Evolutionary conservation across 2,888 invertebrate genomes (phyloP), one percentile per base, ranked within the genome.

Genomic region (Syrphus vitripennis): DNA sequence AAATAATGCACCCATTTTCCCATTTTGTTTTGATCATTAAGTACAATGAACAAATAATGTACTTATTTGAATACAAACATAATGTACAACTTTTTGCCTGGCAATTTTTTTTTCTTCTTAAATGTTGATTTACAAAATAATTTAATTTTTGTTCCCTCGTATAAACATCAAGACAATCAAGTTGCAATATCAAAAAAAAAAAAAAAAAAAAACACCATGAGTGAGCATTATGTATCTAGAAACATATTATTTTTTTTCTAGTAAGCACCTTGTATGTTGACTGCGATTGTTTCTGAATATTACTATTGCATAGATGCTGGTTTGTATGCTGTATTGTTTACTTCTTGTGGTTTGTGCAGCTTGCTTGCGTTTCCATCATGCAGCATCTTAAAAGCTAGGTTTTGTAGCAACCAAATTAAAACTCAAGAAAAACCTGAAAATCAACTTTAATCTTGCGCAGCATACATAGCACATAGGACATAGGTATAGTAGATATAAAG

Each of bases 371-470:
- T 34, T 34, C 12, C 34, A 34, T n/a, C 29, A 42, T 45, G 65
- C 71, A 40, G 67, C 82, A 57, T 59, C 77, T 53, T 53, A 50
- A 59, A 21, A 24, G 42, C 31, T 55, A 70, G 63, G 53, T n/a
- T n/a, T n/a, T 55, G 16, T 12, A 29, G 16, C 63, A 63, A 59
- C 16, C 21, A n/a, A 83, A 79, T 65, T 12, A 77, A 48, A 79
- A 45, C 69, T 63, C 24, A 59, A 48, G 29, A 72, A 57, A 84
- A 84, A 84, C 81, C 81, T 40, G 84, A 81, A 81, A 72, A 81
- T 61, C 84, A 76, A 81, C 84, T 84, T 80, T 12, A 65, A 40
- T 65, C 75, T 84, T 81, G 71, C 71, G 61, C 53, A 45, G 48
- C 61, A 61, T 57, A 16, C n/a, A n/a, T n/a, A n/a, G n/a, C n/a